Conservation (phyloP, 2,888 invertebrate genomes). For the Drosophila ezoana region DNA sequence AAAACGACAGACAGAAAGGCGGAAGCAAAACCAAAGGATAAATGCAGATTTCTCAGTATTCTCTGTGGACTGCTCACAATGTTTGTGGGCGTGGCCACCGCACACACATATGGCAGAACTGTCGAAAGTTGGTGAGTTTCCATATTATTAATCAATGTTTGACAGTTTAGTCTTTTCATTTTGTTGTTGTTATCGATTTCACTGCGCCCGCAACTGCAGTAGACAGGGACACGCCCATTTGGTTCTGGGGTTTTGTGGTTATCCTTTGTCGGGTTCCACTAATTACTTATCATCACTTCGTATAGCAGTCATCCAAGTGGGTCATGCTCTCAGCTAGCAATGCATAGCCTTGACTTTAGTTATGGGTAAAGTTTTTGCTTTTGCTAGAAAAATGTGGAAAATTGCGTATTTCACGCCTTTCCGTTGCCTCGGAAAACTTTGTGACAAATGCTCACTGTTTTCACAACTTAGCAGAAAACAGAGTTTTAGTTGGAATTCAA, state of each 20-base stretch:
- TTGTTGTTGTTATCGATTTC: background rate
- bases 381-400: conserved; percentile 11
- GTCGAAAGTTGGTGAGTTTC: conserved; percentile 34
- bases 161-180: conserved; percentile 12
- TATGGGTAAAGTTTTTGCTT: conserved; percentile 35
- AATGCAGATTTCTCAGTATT: conserved; percentile 32
- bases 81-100: conserved; percentile 37
- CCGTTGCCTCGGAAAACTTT: conserved; percentile 25
- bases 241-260: conserved; percentile 17
- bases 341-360: conserved; percentile 38
- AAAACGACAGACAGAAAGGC: conserved; percentile 10
- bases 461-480: conserved; percentile 21
- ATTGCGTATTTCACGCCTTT: conserved; percentile 22
- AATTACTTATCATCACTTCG: conserved; percentile 32
- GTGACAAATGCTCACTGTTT: conserved; percentile 36
- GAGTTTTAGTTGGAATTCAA: conserved; percentile 36
- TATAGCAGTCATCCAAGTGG: conserved; percentile 28
- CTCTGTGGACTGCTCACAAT: conserved; percentile 5
- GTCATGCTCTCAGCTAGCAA: conserved; percentile 43
- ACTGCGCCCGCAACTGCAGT: conserved; percentile 20
- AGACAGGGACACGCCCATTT: conserved; percentile 31
- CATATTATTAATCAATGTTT: conserved; percentile 34
- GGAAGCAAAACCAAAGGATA: conserved; percentile 44
- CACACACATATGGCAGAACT: conserved; percentile 24
- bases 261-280: conserved; percentile 29